Base-by-base conservation (phyloP, 2,888 invertebrate species). In the Spodoptera littoralis region DNA sequence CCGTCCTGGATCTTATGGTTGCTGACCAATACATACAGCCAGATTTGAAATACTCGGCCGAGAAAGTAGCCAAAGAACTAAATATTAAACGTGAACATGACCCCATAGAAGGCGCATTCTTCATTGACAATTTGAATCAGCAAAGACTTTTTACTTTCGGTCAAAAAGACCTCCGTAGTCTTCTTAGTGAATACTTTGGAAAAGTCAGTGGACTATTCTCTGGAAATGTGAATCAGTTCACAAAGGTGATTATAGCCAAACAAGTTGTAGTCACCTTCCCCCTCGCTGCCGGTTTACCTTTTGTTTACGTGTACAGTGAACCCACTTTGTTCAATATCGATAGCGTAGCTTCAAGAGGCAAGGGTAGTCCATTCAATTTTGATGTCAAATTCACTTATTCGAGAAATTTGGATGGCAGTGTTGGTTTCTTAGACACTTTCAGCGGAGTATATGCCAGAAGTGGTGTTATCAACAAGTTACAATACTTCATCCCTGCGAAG, bases 221-320 rank as follows among this genome's bases (percentile, higher is more conserved):
- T 5, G 96, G 95, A 51, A 84, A 91, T 53, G 80, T 92, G 9
- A 89, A 95, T 74, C 95, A 96, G 80, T 94, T 95, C 86, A 96
- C 95, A 48, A 96, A 96, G 86, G 87, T 96, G 12, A 80, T 92
- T 46, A 95, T 95, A 77, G 90, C 93, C 53, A 92, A 94, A 48
- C 95, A 96, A 69, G 89, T 96, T 11, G 93, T 95, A 9, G 86
- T 97, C 11, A 95, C 96, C 85, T 96, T 97, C 93, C 97, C 97
- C 5, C 95, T 96, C 24, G 96, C 95, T 64, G 95, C 95, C 78
- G 97, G 97, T 85, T 90, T 97, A 75, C 97, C 97, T 22, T 96
- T 96, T 86, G 88, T 96, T 60, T 96, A 92, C 87, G 95, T 95
- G 55, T 95, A 96, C 79, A 95, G 95, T 56, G 93, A 92, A 57